These are phyloP conservation scores for Alitta virens DNA, from an alignment of 2,888 invertebrate species.

Conservation along the genomic window DNA sequence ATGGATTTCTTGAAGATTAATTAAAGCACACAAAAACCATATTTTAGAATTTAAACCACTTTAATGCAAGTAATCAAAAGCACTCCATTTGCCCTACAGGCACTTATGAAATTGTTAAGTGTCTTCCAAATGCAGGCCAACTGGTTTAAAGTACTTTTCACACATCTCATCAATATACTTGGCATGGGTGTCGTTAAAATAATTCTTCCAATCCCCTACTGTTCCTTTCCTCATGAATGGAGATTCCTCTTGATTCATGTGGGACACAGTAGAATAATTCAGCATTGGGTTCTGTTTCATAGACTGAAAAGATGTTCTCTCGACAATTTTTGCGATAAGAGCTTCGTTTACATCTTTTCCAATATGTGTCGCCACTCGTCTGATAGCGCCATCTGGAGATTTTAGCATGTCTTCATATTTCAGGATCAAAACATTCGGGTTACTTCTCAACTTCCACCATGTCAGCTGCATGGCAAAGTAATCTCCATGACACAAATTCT, in stretches of 20 bases:
- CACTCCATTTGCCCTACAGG: too few relatives aligned
- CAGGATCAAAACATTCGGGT: neutral
- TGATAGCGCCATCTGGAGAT: neutral
- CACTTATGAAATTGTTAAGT: too few relatives aligned
- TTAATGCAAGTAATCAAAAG: too few relatives aligned
- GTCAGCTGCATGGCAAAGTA: constrained; percentile 2
- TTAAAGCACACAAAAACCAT: too few relatives aligned
- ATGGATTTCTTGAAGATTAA: too few relatives aligned
- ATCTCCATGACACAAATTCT: constrained; percentile 2
- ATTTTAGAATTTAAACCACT: too few relatives aligned
- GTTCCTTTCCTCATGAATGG: constrained; percentile 7
- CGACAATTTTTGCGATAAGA: neutral
- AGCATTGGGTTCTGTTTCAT: constrained; percentile 3
- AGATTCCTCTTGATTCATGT: neutral
- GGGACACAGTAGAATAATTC: neutral
- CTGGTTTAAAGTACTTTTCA: too few relatives aligned
- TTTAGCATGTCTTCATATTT: constrained; percentile 10
- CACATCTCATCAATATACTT: neutral
- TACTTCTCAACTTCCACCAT: neutral
- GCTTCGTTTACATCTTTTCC: neutral
- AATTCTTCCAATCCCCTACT: constrained; percentile 5
- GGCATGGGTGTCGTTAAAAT: neutral
- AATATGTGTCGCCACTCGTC: constrained; percentile 1
- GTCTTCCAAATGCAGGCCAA: too few relatives aligned
- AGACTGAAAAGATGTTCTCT: constrained; percentile 1